These are phyloP conservation scores for Leuctra nigra DNA, from an alignment of 2,888 invertebrate genomes.

Conservation along the genomic window DNA sequence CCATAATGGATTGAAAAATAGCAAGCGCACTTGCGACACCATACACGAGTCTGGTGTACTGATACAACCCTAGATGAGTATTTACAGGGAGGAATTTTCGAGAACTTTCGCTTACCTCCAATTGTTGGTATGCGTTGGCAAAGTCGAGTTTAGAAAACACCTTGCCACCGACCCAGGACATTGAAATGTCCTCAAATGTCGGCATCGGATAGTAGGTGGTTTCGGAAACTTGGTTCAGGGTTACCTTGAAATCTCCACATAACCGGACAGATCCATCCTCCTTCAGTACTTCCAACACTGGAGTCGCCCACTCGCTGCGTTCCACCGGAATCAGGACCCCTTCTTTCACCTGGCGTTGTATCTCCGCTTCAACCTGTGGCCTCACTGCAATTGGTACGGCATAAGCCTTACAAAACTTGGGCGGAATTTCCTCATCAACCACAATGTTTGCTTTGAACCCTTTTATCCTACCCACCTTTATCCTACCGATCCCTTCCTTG, in stretches of 20 bases:
- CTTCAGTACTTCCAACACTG: constrained; percentile 34
- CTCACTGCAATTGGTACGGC: background rate
- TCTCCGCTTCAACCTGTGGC: background rate
- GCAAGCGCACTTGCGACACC: constrained; percentile 30
- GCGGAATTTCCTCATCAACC: background rate
- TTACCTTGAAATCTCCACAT: constrained; percentile 35
- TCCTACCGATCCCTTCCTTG: no score
- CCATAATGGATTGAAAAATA: constrained; percentile 28
- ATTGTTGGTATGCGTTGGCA: constrained; percentile 33
- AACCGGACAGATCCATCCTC: constrained; percentile 32
- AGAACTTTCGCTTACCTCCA: constrained; percentile 30
- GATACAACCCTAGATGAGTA: constrained; percentile 31
- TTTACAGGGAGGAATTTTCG: constrained; percentile 32
- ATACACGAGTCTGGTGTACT: constrained; percentile 26
- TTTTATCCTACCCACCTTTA: no score
- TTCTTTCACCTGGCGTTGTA: background rate
- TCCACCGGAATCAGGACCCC: background rate
- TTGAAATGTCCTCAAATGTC: constrained; percentile 33
- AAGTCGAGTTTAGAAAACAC: constrained; percentile 33
- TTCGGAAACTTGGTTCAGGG: constrained; percentile 32
- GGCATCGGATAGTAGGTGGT: constrained; percentile 34
- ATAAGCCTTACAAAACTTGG: constrained; percentile 2
- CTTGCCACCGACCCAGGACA: constrained; percentile 30
- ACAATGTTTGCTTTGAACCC: no score
- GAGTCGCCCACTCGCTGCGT: constrained; percentile 3